Evolutionary conservation across 2,888 invertebrate species (phyloP), one percentile per base, ranked within the genome.

Genomic region (Papilio protenor): DNA sequence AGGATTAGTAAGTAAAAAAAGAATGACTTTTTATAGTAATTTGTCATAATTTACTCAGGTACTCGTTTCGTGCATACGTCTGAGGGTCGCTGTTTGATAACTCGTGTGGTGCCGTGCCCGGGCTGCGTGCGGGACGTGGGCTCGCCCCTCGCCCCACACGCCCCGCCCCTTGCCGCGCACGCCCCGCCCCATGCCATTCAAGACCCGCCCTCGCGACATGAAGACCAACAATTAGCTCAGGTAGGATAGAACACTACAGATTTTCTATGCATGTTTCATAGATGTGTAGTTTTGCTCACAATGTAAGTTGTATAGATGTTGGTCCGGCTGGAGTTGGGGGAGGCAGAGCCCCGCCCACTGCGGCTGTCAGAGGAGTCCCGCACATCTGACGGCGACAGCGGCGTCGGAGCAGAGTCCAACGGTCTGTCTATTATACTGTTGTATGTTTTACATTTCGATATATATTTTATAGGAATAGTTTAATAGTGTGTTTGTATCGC

Each of bases 21-120:
- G n/a, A n/a, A n/a, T n/a, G n/a, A n/a, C n/a, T n/a, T n/a, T n/a
- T n/a, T 12, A 14, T 49, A 12, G 14, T 49, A 49, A 21, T 57
- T 49, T 70, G 21, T 47, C 1, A 49, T 49, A 18, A 23, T 47
- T 70, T n/a, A 3, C 21, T 0, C 84, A 95, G 99, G 99, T 27
- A 99, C 99, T 0, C 96, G 99, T 61, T 99, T 99, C 92, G 98
- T 99, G 3, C 99, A 99, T 90, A 99, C 99, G 0, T 99, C 99
- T 0, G 99, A 99, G 85, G 99, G 99, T 0, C 96, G 98, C 84
- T 97, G 99, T 89, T 95, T 99, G 59, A 98, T 99, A 75, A 99
- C 99, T 0, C 96, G 99, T 14, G 91, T 99, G 77, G 97, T 99
- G 80, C 98, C 99, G 0, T 99, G 99, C 88, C 98, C 98, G 0